Evolutionary conservation across 1,140 invertebrate genomes (phyloP).

Genomic region (Druon quercuslanigerum): DNA sequence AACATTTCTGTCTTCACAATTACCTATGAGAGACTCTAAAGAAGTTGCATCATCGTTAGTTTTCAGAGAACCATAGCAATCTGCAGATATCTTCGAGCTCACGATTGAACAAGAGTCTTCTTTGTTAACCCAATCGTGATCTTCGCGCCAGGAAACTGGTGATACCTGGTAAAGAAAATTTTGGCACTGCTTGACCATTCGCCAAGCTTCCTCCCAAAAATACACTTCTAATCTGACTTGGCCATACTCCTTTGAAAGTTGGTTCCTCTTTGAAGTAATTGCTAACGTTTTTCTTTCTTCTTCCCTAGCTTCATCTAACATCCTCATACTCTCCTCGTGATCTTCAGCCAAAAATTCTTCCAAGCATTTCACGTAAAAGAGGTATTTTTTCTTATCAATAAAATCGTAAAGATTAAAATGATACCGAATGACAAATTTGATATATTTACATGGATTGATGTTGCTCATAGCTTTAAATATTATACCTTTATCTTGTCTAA

Average conservation of each 20-base stretch:
- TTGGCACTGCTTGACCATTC: conserved; percentile 80
- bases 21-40: conserved; percentile 71
- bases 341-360: conserved; percentile 80
- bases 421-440: neutral
- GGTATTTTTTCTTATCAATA: conserved; percentile 60
- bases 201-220: conserved; percentile 79
- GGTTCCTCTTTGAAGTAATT: conserved; percentile 68
- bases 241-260: conserved; percentile 63
- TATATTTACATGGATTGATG: neutral
- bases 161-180: conserved; percentile 79
- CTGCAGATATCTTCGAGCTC: conserved; percentile 18
- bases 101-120: conserved; percentile 29
- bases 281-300: conserved; percentile 73
- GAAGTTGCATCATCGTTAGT: conserved; percentile 69
- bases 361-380: conserved; percentile 77
- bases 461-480: neutral
- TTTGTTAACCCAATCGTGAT: conserved; percentile 66
- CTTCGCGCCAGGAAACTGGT: conserved; percentile 77
- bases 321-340: conserved; percentile 77
- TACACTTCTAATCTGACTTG: conserved; percentile 78
- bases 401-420: conserved; percentile 21
- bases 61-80: conserved; percentile 61
- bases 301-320: conserved; percentile 75
- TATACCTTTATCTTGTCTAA: conserved; percentile 77
- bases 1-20: neutral